Base-by-base conservation (phyloP, 2,888 invertebrate genomes). In the Gari tellinella region DNA sequence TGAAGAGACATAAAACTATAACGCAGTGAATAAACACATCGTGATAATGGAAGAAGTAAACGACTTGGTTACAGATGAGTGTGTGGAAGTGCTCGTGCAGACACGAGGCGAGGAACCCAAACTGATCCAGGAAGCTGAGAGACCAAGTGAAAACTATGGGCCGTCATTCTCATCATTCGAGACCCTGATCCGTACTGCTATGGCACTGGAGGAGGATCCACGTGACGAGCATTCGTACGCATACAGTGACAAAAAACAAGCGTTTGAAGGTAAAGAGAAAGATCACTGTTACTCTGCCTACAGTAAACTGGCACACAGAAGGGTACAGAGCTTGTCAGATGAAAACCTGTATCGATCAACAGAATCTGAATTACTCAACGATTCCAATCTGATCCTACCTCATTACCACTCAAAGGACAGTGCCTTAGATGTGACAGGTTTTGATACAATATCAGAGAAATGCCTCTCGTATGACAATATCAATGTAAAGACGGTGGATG, bases 391-490 rank as follows among this genome's bases (percentile, higher is more conserved):
- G 15, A 25, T 67, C 40, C 68, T 77, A 65, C 72, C 77, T 58
- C 77, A 77, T 38, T 65, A 77, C 49, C 56, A 61, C 43, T 77
- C 77, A 17, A 77, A 72, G 40, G 77, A 77, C 55, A 77, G 77
- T 72, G 77, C 77, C 65, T 69, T 77, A 58, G 77, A 77, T 65
- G 68, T 77, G 1, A 77, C 72, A 17, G 62, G 77, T 31, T 77
- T 68, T 69, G 77, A 77, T 48, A 62, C 68, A 15, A 77, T 77
- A 49, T 77, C 77, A 1, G 56, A 66, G 15, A 72, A 77, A 49
- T 77, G 72, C 52, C 61, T 64, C 52, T 77, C 77, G 25, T 48
- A 60, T 45, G 72, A 77, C 53, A 72, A 77, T 46, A 64, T 77
- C 40, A 45, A 77, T 55, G 49, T 77, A 26, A 68, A 65, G 57